Base-by-base conservation (phyloP, 2,888 invertebrate species). In the Cheilosia impressa region DNA sequence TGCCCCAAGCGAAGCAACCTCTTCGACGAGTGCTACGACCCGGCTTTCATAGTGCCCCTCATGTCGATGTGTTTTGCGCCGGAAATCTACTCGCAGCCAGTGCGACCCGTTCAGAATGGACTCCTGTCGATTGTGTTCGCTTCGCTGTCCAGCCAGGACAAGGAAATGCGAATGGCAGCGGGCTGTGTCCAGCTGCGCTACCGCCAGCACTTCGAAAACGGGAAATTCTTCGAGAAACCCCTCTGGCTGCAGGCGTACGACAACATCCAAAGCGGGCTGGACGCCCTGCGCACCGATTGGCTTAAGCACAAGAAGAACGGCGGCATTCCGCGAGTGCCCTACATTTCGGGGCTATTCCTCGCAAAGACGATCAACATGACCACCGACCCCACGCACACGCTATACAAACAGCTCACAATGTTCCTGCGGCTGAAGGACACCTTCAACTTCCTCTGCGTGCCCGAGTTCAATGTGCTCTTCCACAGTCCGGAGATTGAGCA, bases 391-490 rank as follows among this genome's bases (percentile, higher is more conserved):
- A 94, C 94, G 50, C 94, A 97, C 89, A 94, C 95, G 0, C 93
- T 98, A 88, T 98, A 97, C 91, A 94, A 94, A 88, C 95, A 96
- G 0, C 93, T 98, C n/a, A 95, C 96, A 90, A 94, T 95, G 89
- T 97, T 96, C 91, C 92, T 97, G 45, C 94, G 96, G 89, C 95
- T 96, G 2, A 97, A 97, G 91, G 95, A 96, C 13, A 93, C 94
- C 9, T 93, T 98, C 17, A 95, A 97, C 90, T 93, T 98, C 17
- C 93, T 94, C 15, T 94, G 95, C 3, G 95, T 98, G n/a, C 98
- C 98, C 0, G 98, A 98, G 90, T 95, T 98, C 89, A 95, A 97
- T 81, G 95, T 96, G 66, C 94, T 98, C 45, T 96, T 98, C 90
- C 96, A 97, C 90, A 97, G 96, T 84, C 94, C 95, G 10, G 96